Percentiles rank a stretch among this genome's conserved stretches.
phyloP scores from a whole-genome alignment of 2,113 vertebrate species.

The Leucosticte australis region DNA sequence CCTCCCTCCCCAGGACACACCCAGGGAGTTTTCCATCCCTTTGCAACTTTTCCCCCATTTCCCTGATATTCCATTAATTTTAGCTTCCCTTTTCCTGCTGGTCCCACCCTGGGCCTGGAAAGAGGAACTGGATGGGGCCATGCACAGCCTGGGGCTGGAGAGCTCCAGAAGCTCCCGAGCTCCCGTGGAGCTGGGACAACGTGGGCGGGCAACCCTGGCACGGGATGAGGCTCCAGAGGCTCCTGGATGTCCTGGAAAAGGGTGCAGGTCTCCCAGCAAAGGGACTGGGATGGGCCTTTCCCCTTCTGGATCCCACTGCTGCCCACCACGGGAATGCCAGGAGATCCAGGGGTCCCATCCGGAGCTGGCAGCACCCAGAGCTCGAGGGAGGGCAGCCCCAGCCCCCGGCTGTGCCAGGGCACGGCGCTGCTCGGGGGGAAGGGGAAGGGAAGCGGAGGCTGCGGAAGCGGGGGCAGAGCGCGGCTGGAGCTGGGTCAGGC shows the following conservation, averaged over 20 bases:
- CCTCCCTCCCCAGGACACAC: accelerated
- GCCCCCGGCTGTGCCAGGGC: accelerated
- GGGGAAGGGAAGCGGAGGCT: not conserved
- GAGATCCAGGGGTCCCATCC: not conserved
- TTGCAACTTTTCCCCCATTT: not conserved
- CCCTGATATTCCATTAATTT: not conserved
- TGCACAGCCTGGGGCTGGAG: not conserved
- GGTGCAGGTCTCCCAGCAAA: not conserved
- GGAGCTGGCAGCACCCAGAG: not conserved
- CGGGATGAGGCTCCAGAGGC: not conserved
- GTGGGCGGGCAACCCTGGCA: not conserved
- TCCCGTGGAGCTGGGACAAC: not conserved
- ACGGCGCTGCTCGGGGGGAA: accelerated
- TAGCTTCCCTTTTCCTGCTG: not conserved
- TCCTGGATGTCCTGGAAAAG: not conserved
- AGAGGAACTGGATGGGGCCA: not conserved
- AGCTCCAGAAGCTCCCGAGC: accelerated
- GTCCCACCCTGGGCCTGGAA: not conserved
- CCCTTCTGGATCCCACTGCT: not conserved
- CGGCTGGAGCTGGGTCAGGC: not conserved
- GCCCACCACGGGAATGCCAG: accelerated
- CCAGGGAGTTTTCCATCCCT: accelerated
- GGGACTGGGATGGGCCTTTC: not conserved
- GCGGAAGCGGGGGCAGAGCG: not conserved
- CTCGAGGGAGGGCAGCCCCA: accelerated